Evolutionary conservation across 2,113 vertebrate genomes (phyloP), one percentile per base, ranked within the genome.

Genomic region (human (Homo sapiens)): DNA sequence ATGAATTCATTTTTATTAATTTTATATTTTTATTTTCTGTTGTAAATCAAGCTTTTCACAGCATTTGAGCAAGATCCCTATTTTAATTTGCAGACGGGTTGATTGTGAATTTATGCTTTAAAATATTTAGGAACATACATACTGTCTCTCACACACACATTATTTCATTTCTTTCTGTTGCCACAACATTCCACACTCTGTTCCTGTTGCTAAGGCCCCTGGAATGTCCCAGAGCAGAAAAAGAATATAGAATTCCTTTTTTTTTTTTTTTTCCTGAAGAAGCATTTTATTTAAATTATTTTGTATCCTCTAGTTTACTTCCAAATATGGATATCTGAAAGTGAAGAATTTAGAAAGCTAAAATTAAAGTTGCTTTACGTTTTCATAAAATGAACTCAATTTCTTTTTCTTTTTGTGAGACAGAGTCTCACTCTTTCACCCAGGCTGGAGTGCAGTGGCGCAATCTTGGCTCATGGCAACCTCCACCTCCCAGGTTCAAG

Each of bases 211-310:
- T 97, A 93, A 92, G 96, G 93, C 86, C 92, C 90, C 59, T 90
- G 94, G 96, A 97, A 96, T 98, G 96, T 97, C 66, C 81, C 66
- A 93, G 84, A 82, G 57, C 66, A 98, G 88, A 90, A 96, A 96
- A 95, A 45, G 25, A 81, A 92, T 93, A 86, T 79, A 96, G 94
- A 96, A 87, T 27, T 64, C 61, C 3, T 27, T 57, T 40, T 88
- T 73, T 59, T 84, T 61, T 55, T 80, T 50, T 35, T 52, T n/a
- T 23, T 59, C 2, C 1, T 66, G 40, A 45, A 95, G 35, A 82
- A 91, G 84, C 30, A 93, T 95, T 94, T 93, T 96, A 97, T 86
- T 94, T 95, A 88, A 97, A 94, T 97, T 95, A 70, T 95, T 90
- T 97, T 95, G 30, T 93, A 10, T 88, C 75, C 5, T 81, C 40